A percentile compares a stretch with the other conserved stretches of the same genome.
phyloP scores from a whole-genome alignment of 2,888 invertebrate species.

The Drosophila rellima region DNA sequence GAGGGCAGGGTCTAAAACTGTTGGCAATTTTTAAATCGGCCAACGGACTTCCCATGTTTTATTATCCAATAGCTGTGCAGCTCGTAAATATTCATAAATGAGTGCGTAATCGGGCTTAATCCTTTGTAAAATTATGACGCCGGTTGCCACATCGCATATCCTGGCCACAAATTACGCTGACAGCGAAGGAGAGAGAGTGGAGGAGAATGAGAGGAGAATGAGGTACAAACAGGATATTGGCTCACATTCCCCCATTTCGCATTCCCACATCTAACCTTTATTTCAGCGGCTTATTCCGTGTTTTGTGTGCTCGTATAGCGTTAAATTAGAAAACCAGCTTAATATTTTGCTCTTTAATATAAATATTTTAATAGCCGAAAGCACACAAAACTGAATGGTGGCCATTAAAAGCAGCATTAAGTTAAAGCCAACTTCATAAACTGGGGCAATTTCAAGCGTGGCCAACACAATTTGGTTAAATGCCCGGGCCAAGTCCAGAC shows the following conservation, averaged over 20 bases:
- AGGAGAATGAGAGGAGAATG: too few species aligned
- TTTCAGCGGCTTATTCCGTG: slow-evolving; percentile 5
- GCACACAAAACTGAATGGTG: slow-evolving; percentile 25
- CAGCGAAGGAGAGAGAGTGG: slow-evolving; percentile 8
- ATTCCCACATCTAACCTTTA: slow-evolving; percentile 14
- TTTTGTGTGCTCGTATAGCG: slow-evolving; percentile 63
- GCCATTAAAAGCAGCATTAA: slow-evolving; percentile 53
- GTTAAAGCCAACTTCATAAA: slow-evolving; percentile 29
- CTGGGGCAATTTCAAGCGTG: slow-evolving; percentile 25
- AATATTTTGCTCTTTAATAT: slow-evolving; percentile 47
- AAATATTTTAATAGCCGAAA: slow-evolving; percentile 66
- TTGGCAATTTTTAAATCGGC: slow-evolving; percentile 30
- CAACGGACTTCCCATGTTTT: slow-evolving; percentile 38
- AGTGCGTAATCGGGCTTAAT: slow-evolving; percentile 77
- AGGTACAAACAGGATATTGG: slow-evolving; percentile 48
- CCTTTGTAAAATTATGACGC: slow-evolving; percentile 79
- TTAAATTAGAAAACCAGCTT: slow-evolving; percentile 71
- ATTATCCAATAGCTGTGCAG: slow-evolving; percentile 52
- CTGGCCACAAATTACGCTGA: slow-evolving; percentile 66
- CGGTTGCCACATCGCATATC: slow-evolving; percentile 48
- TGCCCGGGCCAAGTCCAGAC: background rate
- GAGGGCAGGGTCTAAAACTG: slow-evolving; percentile 2
- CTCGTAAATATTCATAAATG: slow-evolving; percentile 79
- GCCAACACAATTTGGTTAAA: slow-evolving; percentile 20
- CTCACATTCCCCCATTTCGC: slow-evolving; percentile 31